A percentile compares a stretch with the other conserved stretches of the same genome.
phyloP scores from a whole-genome alignment of 2,113 vertebrate genomes.

The Silurus asotus region DNA sequence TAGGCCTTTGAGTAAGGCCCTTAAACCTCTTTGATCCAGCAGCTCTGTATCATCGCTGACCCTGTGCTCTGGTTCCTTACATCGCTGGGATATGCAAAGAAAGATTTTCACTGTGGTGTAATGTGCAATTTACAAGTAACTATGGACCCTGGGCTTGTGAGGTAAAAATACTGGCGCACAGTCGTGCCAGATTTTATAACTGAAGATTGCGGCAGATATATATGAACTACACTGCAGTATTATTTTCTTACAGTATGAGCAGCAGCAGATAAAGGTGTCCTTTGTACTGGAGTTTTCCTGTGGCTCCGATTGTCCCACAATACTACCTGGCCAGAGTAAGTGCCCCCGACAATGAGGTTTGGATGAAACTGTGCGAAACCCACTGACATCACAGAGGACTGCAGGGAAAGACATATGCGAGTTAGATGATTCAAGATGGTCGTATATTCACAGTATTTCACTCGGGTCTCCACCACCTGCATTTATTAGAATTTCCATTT shows the following conservation, averaged over 20 bases:
- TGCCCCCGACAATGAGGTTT: constrained; percentile 84
- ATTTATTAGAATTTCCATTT: neutral
- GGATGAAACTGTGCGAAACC: constrained; percentile 89
- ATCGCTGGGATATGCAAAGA: too few species aligned
- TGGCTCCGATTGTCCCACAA: constrained; percentile 88
- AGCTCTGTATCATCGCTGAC: too few species aligned
- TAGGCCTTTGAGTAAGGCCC: too few species aligned
- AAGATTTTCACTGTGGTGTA: too few species aligned
- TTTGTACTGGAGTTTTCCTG: constrained; percentile 82
- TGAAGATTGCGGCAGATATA: neutral
- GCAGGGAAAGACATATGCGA: constrained; percentile 42
- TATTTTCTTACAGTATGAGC: constrained; percentile 79
- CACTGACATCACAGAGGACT: constrained; percentile 89
- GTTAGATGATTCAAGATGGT: neutral
- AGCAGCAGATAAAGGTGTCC: constrained; percentile 83
- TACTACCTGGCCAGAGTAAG: constrained; percentile 86
- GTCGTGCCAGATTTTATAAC: neutral
- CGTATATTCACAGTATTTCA: neutral
- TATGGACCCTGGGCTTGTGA: neutral
- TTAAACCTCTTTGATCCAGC: too few species aligned
- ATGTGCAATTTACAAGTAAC: too few species aligned
- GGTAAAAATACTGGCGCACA: neutral
- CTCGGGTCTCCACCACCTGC: neutral
- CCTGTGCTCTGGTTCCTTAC: too few species aligned
- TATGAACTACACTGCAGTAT: neutral